Evolutionary conservation across 2,113 vertebrate species (phyloP).

Genomic region (Sinocyclocheilus anshuiensis): DNA sequence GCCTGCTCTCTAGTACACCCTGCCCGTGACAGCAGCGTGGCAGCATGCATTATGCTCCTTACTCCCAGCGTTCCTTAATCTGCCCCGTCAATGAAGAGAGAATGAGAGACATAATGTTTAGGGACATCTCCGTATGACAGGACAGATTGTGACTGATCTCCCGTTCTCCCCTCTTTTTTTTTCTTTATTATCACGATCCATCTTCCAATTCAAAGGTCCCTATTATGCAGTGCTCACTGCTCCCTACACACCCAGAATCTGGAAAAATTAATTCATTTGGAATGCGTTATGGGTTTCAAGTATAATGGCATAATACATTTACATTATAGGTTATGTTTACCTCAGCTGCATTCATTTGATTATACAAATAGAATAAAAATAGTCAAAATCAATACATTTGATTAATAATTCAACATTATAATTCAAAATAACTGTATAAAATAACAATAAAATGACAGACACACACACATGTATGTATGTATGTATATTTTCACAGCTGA

Average conservation of each 20-base stretch:
- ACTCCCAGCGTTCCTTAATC: slow-evolving; percentile 45
- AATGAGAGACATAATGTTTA: slow-evolving; percentile 30
- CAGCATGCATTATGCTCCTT: slow-evolving; percentile 47
- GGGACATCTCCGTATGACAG: slow-evolving; percentile 33
- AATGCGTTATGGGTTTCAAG: neutral
- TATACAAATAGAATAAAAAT: neutral
- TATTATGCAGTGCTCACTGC: slow-evolving; percentile 36
- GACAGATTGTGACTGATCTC: slow-evolving; percentile 56
- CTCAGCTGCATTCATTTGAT: neutral
- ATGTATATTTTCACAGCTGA: too few species aligned
- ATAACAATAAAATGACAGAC: too few species aligned
- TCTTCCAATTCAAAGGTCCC: slow-evolving; percentile 24
- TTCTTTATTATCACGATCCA: neutral
- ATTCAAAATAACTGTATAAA: too few species aligned
- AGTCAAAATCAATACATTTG: neutral
- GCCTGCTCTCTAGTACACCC: too few species aligned
- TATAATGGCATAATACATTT: neutral
- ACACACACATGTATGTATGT: too few species aligned
- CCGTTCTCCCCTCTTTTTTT: neutral
- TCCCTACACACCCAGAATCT: slow-evolving; percentile 40
- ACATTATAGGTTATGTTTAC: neutral
- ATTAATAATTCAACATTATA: too few species aligned
- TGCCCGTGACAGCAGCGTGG: too few species aligned
- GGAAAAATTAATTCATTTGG: neutral
- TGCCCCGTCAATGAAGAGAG: slow-evolving; percentile 54